Conservation (phyloP, 2,888 invertebrate genomes). For the Sphecodes monilicornis region DNA sequence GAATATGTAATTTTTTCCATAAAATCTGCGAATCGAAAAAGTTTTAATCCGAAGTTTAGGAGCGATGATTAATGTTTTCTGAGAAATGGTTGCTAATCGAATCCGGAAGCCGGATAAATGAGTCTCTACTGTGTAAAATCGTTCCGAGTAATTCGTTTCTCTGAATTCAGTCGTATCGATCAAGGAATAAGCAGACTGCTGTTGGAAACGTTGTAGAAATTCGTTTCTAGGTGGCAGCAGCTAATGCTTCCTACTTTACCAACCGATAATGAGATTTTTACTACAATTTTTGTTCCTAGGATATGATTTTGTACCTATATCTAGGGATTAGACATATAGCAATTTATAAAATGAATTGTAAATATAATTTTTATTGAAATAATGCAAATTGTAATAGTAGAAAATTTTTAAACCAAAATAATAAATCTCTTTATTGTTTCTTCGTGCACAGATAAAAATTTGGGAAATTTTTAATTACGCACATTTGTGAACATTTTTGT, state of each 20-base stretch:
- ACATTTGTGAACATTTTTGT: background rate
- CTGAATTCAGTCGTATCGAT: slow-evolving; percentile 47
- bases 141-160: slow-evolving; percentile 1
- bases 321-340: background rate
- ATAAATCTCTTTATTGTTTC: background rate
- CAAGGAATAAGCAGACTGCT: slow-evolving; percentile 11
- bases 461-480: background rate
- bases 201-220: slow-evolving; percentile 24
- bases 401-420: background rate
- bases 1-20: background rate
- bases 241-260: slow-evolving; percentile 61
- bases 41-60: background rate
- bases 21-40: too few species aligned
- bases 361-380: background rate
- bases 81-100: slow-evolving; percentile 4
- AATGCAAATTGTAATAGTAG: background rate
- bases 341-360: background rate
- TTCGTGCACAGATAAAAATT: background rate
- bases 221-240: slow-evolving; percentile 59
- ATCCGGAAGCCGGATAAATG: slow-evolving; percentile 13
- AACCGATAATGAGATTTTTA: slow-evolving; percentile 22
- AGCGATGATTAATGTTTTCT: slow-evolving; percentile 13
- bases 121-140: background rate
- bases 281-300: background rate
- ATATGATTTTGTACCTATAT: background rate